Percentiles rank a stretch among this genome's conserved stretches.
These are phyloP conservation scores for Mactromeris polynyma DNA, from an alignment of 2,888 invertebrate genomes.

Conservation along the genomic window DNA sequence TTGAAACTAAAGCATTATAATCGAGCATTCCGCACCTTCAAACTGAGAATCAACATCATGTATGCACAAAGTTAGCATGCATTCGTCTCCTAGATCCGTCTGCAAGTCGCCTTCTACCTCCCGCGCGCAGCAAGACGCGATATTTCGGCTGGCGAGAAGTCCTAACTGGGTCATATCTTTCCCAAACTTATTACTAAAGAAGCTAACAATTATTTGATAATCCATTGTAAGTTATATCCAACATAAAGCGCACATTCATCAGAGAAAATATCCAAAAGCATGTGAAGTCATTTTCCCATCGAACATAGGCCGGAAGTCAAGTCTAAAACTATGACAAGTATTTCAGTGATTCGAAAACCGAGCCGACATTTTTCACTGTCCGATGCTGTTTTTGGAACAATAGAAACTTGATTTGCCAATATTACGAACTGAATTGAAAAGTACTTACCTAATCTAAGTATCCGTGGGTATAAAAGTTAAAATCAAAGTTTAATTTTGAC, in stretches of 20 bases:
- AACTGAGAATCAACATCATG: background rate
- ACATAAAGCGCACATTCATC: slow-evolving; percentile 18
- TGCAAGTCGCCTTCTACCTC: slow-evolving; percentile 38
- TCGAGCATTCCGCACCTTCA: background rate
- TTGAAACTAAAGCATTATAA: background rate
- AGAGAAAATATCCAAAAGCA: slow-evolving; percentile 13
- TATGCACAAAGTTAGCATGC: background rate
- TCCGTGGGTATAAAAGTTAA: slow-evolving; percentile 88
- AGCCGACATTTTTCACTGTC: slow-evolving; percentile 83
- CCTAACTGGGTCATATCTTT: slow-evolving; percentile 61
- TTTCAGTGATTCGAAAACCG: slow-evolving; percentile 87
- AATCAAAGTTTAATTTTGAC: slow-evolving; percentile 69
- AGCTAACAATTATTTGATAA: background rate
- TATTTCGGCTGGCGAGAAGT: slow-evolving; percentile 44
- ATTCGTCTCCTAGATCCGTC: slow-evolving; percentile 13
- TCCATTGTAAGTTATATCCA: background rate
- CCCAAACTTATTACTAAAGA: slow-evolving; percentile 25
- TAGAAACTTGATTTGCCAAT: slow-evolving; percentile 62
- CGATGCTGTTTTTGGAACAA: slow-evolving; percentile 66
- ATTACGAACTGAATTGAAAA: slow-evolving; percentile 57
- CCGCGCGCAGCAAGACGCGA: slow-evolving; percentile 26
- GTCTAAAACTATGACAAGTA: slow-evolving; percentile 86
- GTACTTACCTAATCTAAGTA: slow-evolving; percentile 90
- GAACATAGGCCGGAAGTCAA: slow-evolving; percentile 84
- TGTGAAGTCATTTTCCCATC: slow-evolving; percentile 57